phyloP scores from a whole-genome alignment of 2,888 invertebrate species.

The Andrena flavipes region DNA sequence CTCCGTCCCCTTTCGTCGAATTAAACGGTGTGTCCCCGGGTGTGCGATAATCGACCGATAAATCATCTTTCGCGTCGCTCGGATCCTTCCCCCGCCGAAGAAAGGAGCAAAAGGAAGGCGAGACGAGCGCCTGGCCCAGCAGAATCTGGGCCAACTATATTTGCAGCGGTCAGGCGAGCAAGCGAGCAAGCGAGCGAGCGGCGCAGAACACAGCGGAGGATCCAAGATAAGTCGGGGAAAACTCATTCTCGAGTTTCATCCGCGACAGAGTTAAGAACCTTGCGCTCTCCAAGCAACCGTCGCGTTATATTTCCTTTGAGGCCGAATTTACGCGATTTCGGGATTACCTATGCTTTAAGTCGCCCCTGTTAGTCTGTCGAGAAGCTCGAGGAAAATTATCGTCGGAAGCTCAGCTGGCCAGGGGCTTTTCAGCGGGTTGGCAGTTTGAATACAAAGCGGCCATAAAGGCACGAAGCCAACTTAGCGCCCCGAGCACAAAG shows the following conservation, averaged over 20 bases:
- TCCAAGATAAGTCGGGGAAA: conserved; percentile 54
- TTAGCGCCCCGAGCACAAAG: too few relatives aligned
- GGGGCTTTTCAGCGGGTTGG: too few relatives aligned
- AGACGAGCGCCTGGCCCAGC: conserved; percentile 54
- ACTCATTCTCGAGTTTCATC: conserved; percentile 40
- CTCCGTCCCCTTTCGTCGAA: neutral
- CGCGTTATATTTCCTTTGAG: too few relatives aligned
- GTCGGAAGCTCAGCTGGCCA: too few relatives aligned
- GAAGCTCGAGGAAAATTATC: too few relatives aligned
- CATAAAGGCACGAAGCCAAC: too few relatives aligned
- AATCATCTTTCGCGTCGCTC: conserved; percentile 4
- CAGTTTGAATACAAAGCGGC: too few relatives aligned
- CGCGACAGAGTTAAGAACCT: neutral
- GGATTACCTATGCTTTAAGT: too few relatives aligned
- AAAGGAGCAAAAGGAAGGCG: conserved; percentile 40
- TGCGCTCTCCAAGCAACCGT: too few relatives aligned
- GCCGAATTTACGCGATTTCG: too few relatives aligned
- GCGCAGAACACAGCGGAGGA: conserved; percentile 24
- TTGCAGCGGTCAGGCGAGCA: conserved; percentile 53
- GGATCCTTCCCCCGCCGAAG: conserved; percentile 16
- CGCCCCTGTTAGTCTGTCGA: too few relatives aligned
- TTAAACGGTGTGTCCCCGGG: neutral
- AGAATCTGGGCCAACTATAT: conserved; percentile 73
- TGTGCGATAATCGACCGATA: conserved; percentile 4
- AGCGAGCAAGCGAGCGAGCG: conserved; percentile 20